These are phyloP conservation scores for Ernsta delagoae DNA, from an alignment of 2,888 invertebrate genomes.

Conservation along the genomic window DNA sequence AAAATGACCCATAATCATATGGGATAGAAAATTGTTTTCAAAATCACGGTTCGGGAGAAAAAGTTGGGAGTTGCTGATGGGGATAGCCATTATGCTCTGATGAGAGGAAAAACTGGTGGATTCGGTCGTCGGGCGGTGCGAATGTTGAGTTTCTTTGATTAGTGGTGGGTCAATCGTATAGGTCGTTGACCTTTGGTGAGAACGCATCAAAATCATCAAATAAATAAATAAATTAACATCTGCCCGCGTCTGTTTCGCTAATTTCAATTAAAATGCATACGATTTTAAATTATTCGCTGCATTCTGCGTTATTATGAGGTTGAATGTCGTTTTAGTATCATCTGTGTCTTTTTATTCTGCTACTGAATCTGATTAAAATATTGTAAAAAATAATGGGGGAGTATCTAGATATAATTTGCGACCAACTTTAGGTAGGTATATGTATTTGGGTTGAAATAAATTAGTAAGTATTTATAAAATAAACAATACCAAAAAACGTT, in stretches of 20 bases:
- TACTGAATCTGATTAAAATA: background rate
- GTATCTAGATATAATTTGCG: too few relatives aligned
- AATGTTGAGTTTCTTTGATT: slow-evolving; percentile 70
- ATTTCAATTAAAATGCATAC: slow-evolving; percentile 20
- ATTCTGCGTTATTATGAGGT: background rate
- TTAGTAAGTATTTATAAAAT: too few relatives aligned
- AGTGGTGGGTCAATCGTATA: slow-evolving; percentile 48
- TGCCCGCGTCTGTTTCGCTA: slow-evolving; percentile 36
- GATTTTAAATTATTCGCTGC: background rate
- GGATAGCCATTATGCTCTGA: slow-evolving; percentile 68
- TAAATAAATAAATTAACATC: slow-evolving; percentile 10
- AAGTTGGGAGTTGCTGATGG: slow-evolving; percentile 63
- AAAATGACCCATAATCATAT: slow-evolving; percentile 81
- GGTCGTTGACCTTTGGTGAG: slow-evolving; percentile 37
- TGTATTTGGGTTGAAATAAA: too few relatives aligned
- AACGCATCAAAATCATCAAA: slow-evolving; percentile 22
- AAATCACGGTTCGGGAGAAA: slow-evolving; percentile 66
- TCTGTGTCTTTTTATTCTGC: background rate
- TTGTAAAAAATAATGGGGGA: too few relatives aligned
- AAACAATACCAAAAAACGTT: too few relatives aligned
- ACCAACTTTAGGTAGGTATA: too few relatives aligned
- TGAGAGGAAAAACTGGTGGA: slow-evolving; percentile 72
- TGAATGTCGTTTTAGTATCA: background rate
- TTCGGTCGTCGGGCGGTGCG: slow-evolving; percentile 52
- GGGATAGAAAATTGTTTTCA: slow-evolving; percentile 82